Percentiles rank a stretch among this genome's conserved stretches.
phyloP scores from a whole-genome alignment of 1,140 invertebrate genomes.

The Drosophila pectinifera region DNA sequence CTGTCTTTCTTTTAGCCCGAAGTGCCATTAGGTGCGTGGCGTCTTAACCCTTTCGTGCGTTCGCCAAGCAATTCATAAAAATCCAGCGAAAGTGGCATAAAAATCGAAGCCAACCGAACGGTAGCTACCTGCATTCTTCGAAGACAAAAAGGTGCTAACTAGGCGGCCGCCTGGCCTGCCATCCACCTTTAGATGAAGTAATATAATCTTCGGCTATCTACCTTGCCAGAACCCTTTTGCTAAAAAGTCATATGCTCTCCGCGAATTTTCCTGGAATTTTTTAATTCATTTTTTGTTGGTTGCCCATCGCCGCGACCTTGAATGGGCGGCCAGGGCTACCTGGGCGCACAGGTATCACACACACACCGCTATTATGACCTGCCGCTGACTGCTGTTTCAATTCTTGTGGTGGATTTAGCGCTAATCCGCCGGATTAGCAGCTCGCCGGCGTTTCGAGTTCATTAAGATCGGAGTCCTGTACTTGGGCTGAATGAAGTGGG shows the following conservation, averaged over 20 bases:
- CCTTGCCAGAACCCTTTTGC: conserved; percentile 47
- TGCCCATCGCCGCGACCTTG: conserved; percentile 23
- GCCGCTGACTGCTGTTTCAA: conserved; percentile 65
- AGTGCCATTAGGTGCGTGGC: conserved; percentile 72
- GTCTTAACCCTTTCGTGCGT: conserved; percentile 55
- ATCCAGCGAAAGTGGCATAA: conserved; percentile 69
- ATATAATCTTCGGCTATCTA: conserved; percentile 22
- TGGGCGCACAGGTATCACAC: conserved; percentile 15
- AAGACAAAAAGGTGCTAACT: conserved; percentile 83
- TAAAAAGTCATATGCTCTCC: conserved; percentile 72
- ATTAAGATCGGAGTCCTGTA: conserved; percentile 65
- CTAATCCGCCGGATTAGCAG: conserved; percentile 71
- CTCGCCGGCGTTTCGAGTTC: conserved; percentile 63
- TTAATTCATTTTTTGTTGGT: conserved; percentile 53
- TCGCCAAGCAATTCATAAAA: conserved; percentile 63
- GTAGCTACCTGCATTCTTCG: conserved; percentile 65
- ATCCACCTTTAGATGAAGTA: conserved; percentile 54
- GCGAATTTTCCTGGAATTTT: conserved; percentile 43
- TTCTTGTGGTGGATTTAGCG: conserved; percentile 79
- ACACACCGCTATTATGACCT: conserved; percentile 4
- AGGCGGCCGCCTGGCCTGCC: conserved; percentile 16
- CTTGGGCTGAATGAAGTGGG: conserved; percentile 58
- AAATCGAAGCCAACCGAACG: conserved; percentile 37
- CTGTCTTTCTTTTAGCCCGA: conserved; percentile 58
- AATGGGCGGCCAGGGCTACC: conserved; percentile 28